Evolutionary conservation across 2,113 vertebrate species (phyloP), one percentile per base, ranked within the genome.

Genomic region (Cinclus cinclus): DNA sequence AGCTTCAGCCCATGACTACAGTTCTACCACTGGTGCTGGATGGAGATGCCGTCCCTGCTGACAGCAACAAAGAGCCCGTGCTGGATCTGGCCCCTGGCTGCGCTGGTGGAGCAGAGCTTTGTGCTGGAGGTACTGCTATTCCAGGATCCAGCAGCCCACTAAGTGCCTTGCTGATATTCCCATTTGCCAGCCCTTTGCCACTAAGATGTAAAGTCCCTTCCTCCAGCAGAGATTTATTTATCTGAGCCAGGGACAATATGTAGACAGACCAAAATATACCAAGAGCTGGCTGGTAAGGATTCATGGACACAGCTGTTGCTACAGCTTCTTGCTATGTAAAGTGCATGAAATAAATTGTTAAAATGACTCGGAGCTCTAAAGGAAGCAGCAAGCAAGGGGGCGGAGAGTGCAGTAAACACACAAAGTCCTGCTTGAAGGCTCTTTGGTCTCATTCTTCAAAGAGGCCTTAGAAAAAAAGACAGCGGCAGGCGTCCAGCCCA

Each of bases 361-460:
- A 90, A 92, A 89, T 56, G 52, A 87, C 68, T 82, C 0, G 4
- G 71, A 67, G 69, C 79, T 86, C 80, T 78, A 89, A 95, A 94
- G 73, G 60, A 63, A 94, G 81, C 67, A 80, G 85, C 78, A 41
- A 93, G 93, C 0, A 5, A 97, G 93, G 94, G 87, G 92, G 87
- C 0, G 8, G 92, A 90, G 86, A 92, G 89, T 4, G 0, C 94
- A 84, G 68, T 78, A 92, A 92, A 90, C 76, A 86, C 1, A 0
- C 79, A 81, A 39, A 83, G 79, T 87, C 77, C 93, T 69, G 69
- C 65, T 53, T 33, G 92, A 67, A 93, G 73, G 88, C 93, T 94
- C 90, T 95, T 95, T 92, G 93, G 95, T 92, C 73, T 96, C 25
- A 9, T 63, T 94, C 90, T 95, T 94, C 94, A 94, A 96, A 97